Base-by-base conservation (phyloP, 2,797 vertebrate species). In the Gadopsis bispinosus region DNA sequence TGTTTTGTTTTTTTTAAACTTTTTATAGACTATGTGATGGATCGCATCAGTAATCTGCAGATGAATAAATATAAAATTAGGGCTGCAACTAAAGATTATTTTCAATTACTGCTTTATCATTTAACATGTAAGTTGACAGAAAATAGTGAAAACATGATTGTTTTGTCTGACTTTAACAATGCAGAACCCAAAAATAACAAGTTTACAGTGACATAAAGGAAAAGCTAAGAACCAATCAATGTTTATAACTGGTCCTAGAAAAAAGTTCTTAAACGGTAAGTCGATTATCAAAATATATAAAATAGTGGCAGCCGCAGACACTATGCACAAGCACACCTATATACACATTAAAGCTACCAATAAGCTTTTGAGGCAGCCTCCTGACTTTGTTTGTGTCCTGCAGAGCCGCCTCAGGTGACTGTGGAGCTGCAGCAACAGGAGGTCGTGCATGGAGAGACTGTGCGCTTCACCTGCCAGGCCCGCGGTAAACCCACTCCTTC, bases 391-490 rank as follows among this genome's bases (percentile, higher is more conserved):
- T 26, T 12, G 12, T 33, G 53, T 43, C 62, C 64, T 41, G 58
- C 96, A 99, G 98, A 99, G 77, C 97, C 98, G 35, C 98, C 98
- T 0, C 97, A 97, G 90, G 98, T 99, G 91, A 96, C 94, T 0
- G 90, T 99, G 92, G 97, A 97, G 92, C 91, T 97, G 79, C 96
- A 96, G 76, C 97, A 97, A 90, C 97, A 96, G 89, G 94, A 97
- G 77, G 96, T 95, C 2, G 83, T 91, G 0, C 96, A 96, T 88
- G 98, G 97, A 0, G 96, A 97, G 86, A 97, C 93, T 0, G 97
- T 97, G 87, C 97, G 96, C 77, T 96, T 99, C 89, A 95, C 90
- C 68, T 99, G 98, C 22, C 95, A 97, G 89, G 95, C 95, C 53
- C 96, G 94, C 0, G 98, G 98, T 35, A 99, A 98, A 83, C 97